phyloP scores from a whole-genome alignment of 2,797 vertebrate species.

The Parambassis ranga region DNA sequence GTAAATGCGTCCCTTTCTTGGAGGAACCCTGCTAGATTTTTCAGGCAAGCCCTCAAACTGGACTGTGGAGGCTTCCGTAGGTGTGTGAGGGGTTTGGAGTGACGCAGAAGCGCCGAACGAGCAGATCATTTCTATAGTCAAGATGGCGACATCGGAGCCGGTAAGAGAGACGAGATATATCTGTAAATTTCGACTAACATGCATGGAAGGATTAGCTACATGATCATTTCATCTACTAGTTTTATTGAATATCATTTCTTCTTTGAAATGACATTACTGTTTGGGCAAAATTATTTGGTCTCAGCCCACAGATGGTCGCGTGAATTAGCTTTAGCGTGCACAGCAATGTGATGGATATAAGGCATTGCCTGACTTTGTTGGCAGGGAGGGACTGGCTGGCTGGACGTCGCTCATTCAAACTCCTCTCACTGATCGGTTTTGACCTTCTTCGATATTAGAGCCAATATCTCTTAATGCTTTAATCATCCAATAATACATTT shows the following conservation, averaged over 20 bases:
- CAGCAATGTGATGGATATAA: slow-evolving; percentile 59
- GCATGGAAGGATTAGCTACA: not conserved
- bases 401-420: slow-evolving; percentile 62
- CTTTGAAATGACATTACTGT: not conserved
- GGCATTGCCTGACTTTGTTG: slow-evolving; percentile 67
- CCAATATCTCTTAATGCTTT: not conserved
- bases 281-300: not conserved
- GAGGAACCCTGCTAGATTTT: not conserved
- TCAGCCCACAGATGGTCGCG: slow-evolving; percentile 18
- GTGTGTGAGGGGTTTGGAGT: slow-evolving; percentile 53
- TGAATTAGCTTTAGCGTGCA: slow-evolving; percentile 71
- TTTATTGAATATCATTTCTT: fast-evolving
- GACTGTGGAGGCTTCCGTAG: slow-evolving; percentile 60
- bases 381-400: slow-evolving; percentile 63
- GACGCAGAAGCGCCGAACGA: slow-evolving; percentile 76
- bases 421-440: slow-evolving; percentile 20
- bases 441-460: not conserved
- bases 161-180: slow-evolving; percentile 72
- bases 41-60: not conserved
- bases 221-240: too few species aligned
- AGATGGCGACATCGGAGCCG: slow-evolving; percentile 90
- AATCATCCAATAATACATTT: not conserved
- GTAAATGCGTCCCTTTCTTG: too few species aligned
- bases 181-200: not conserved
- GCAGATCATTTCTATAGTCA: slow-evolving; percentile 78